These are phyloP conservation scores for Frankliniella fusca DNA, from an alignment of 2,888 invertebrate species.

Conservation along the genomic window DNA sequence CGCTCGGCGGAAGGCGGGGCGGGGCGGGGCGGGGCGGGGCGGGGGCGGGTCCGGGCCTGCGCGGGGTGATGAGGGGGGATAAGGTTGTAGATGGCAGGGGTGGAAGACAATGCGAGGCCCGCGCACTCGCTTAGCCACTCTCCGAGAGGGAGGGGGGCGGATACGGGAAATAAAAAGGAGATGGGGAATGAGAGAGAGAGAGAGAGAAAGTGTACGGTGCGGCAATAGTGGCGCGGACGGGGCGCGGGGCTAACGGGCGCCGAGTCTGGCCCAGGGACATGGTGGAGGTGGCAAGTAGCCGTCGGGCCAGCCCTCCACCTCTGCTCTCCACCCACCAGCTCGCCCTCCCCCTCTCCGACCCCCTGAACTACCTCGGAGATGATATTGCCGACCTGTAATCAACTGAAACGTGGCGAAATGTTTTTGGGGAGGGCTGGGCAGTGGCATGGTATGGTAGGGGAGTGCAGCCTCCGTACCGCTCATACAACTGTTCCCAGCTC, in stretches of 20 bases:
- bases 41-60: too few species aligned
- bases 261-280: not conserved
- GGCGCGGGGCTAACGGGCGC: not conserved
- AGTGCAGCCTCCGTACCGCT: too few species aligned
- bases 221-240: not conserved
- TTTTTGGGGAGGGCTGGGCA: too few species aligned
- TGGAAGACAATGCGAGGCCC: too few species aligned
- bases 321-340: not conserved
- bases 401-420: too few species aligned
- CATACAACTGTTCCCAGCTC: too few species aligned
- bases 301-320: not conserved
- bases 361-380: not conserved
- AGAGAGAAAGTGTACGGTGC: not conserved
- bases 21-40: too few species aligned
- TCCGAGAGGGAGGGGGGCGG: not conserved
- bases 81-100: too few species aligned
- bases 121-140: too few species aligned
- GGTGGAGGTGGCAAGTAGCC: not conserved
- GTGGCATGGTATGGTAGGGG: too few species aligned
- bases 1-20: too few species aligned
- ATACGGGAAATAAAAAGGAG: not conserved
- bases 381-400: not conserved
- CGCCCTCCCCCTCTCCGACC: not conserved
- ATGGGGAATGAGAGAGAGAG: not conserved
- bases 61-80: too few species aligned